Percentiles rank a stretch among this genome's conserved stretches.
Conservation (phyloP, 2,888 invertebrate genomes). For the Andrena flavipes region DNA sequence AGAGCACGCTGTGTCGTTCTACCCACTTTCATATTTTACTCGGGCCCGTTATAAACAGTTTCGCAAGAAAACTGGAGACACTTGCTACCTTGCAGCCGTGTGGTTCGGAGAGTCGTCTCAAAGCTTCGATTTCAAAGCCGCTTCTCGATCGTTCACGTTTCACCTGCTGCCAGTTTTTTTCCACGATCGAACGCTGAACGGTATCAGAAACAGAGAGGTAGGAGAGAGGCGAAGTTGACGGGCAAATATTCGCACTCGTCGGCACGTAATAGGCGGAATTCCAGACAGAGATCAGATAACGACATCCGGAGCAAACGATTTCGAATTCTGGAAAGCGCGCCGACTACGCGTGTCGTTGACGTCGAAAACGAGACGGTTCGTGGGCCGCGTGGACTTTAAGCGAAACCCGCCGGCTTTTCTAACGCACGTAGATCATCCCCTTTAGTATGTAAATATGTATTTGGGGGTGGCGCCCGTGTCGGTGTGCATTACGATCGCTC, state of each 20-base stretch:
- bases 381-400: conserved; percentile 39
- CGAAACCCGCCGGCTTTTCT: conserved; percentile 20
- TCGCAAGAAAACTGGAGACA: no score
- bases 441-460: conserved; percentile 54
- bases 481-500: conserved; percentile 55
- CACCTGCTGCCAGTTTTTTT: background rate
- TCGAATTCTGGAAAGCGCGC: conserved; percentile 37
- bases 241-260: conserved; percentile 34
- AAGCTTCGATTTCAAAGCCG: no score
- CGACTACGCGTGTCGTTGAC: background rate
- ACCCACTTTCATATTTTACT: background rate
- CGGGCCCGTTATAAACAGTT: background rate
- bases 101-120: no score
- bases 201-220: background rate
- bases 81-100: no score
- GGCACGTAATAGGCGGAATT: conserved; percentile 55
- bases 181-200: background rate
- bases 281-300: conserved; percentile 57
- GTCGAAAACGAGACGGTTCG: conserved; percentile 1
- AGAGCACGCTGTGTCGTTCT: background rate
- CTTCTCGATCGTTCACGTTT: background rate
- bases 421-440: conserved; percentile 27
- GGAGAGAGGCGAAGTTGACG: background rate
- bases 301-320: conserved; percentile 53
- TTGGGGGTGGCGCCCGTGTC: conserved; percentile 22